Evolutionary conservation across 2,888 invertebrate genomes (phyloP).

Genomic region (Scelioninae gen. 1): DNA sequence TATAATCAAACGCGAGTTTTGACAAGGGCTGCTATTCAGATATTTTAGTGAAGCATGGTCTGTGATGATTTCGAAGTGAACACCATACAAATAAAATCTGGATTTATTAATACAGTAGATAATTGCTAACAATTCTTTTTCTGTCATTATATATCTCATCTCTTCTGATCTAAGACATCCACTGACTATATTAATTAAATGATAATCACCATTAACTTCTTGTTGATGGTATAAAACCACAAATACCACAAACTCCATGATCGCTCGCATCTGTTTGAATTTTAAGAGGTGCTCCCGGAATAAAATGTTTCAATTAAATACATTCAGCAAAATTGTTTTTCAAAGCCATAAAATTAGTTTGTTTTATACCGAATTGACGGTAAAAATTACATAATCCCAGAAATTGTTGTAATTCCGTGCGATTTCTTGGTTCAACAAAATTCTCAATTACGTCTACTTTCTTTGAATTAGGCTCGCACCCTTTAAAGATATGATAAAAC

Average conservation of each 20-base stretch:
- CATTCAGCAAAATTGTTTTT: too few species aligned
- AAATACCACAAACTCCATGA: too few species aligned
- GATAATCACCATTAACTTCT: not conserved
- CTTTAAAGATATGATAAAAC: not conserved
- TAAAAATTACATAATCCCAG: too few species aligned
- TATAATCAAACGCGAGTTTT: not conserved
- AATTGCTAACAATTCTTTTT: conserved; percentile 12
- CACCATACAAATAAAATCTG: not conserved
- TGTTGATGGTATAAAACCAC: conserved; percentile 66
- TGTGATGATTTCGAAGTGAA: not conserved
- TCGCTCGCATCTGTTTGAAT: too few species aligned
- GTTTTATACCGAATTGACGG: too few species aligned
- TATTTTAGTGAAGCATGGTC: conserved; percentile 1
- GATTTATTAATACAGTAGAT: conserved; percentile 5
- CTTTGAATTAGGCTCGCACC: too few species aligned
- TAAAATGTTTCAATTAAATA: too few species aligned
- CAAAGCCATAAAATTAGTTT: too few species aligned
- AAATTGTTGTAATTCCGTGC: too few species aligned
- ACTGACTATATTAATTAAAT: conserved; percentile 67
- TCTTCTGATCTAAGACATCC: conserved; percentile 54
- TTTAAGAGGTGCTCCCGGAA: too few species aligned
- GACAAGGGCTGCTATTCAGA: not conserved
- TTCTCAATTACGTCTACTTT: too few species aligned
- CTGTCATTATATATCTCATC: conserved; percentile 7
- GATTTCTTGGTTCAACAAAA: too few species aligned